Conservation (phyloP, 2,888 invertebrate genomes). For the Chouioia cunea region DNA sequence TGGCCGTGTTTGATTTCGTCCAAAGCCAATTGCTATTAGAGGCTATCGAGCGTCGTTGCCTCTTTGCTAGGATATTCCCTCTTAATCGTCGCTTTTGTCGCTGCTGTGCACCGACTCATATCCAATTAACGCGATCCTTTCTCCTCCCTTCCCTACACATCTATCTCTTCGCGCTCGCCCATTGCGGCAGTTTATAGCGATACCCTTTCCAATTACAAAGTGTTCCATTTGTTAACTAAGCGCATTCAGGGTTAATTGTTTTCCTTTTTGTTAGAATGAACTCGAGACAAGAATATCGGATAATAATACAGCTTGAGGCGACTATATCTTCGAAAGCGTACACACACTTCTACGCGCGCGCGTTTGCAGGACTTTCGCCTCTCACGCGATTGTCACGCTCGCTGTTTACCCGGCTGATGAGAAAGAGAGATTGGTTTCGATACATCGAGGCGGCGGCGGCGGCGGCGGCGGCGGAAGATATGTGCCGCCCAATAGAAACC, state of each 20-base stretch:
- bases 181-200: too few relatives aligned
- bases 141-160: constrained; percentile 33
- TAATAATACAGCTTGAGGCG: constrained; percentile 24
- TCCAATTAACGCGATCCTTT: constrained; percentile 42
- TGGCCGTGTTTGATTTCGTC: constrained; percentile 6
- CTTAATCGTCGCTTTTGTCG: constrained; percentile 13
- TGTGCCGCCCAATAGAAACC: constrained; percentile 3
- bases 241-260: too few relatives aligned
- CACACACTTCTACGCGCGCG: background rate
- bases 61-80: constrained; percentile 13
- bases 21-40: constrained; percentile 8
- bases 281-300: background rate
- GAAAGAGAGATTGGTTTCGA: constrained; percentile 35
- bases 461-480: background rate
- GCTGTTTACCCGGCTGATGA: constrained; percentile 15
- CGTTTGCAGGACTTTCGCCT: constrained; percentile 36
- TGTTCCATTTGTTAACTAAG: too few relatives aligned
- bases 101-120: constrained; percentile 7
- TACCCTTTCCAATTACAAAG: too few relatives aligned
- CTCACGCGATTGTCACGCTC: constrained; percentile 31
- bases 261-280: too few relatives aligned
- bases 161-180: constrained; percentile 30
- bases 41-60: background rate
- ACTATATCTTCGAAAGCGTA: background rate
- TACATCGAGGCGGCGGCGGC: constrained; percentile 4